Evolutionary conservation across 2,888 invertebrate species (phyloP).

Genomic region (Venusia cambrica): DNA sequence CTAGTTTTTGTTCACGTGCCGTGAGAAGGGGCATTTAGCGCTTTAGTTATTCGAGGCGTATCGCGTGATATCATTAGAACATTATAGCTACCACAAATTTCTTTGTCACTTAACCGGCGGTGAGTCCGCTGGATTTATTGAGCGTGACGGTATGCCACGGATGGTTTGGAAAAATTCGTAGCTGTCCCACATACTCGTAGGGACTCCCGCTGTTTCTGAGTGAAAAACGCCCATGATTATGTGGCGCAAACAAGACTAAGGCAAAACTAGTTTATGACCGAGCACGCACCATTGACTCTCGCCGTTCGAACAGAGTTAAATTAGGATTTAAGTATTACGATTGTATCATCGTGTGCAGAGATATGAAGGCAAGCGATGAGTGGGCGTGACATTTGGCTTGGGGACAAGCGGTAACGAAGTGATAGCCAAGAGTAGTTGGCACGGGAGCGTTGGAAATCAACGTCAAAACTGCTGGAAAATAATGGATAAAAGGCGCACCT

Average conservation of each 20-base stretch:
- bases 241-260: conserved; percentile 33
- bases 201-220: conserved; percentile 35
- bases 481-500: conserved; percentile 23
- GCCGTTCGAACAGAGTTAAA: conserved; percentile 30
- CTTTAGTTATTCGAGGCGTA: conserved; percentile 52
- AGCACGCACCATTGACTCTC: conserved; percentile 36
- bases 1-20: conserved; percentile 38
- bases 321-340: conserved; percentile 31
- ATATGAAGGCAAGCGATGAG: conserved; percentile 33
- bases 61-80: conserved; percentile 65
- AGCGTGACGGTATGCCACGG: conserved; percentile 49
- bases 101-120: conserved; percentile 62
- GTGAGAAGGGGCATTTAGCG: conserved; percentile 62
- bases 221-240: conserved; percentile 38
- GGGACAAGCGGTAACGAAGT: conserved; percentile 37
- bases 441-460: conserved; percentile 35
- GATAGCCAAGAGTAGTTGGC: conserved; percentile 50
- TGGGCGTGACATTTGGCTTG: conserved; percentile 45
- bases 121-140: conserved; percentile 53
- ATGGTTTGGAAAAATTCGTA: conserved; percentile 42
- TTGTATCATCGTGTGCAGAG: conserved; percentile 25
- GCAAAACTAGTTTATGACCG: conserved; percentile 31
- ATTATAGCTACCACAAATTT: conserved; percentile 62
- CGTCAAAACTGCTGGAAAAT: conserved; percentile 33
- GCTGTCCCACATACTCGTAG: conserved; percentile 38